These are phyloP conservation scores for Drosophila cardini DNA, from an alignment of 1,140 invertebrate genomes.

Conservation along the genomic window DNA sequence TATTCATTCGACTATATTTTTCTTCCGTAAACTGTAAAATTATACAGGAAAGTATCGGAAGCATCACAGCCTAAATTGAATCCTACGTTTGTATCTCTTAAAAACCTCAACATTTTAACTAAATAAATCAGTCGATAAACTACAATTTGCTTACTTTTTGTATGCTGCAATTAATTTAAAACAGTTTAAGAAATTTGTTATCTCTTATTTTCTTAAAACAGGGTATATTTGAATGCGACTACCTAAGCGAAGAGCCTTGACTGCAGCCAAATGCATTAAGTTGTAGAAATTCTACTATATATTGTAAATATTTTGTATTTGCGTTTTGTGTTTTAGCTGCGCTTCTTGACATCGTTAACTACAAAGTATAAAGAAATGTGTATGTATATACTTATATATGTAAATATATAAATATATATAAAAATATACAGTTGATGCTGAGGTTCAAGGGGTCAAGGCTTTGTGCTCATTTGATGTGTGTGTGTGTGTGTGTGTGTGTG, in stretches of 20 bases:
- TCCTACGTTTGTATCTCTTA: too few relatives aligned
- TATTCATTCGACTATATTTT: too few relatives aligned
- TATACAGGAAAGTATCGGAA: too few relatives aligned
- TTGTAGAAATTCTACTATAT: slow-evolving; percentile 16
- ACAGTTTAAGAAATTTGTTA: too few relatives aligned
- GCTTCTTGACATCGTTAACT: slow-evolving; percentile 54
- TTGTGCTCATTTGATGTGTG: slow-evolving; percentile 43
- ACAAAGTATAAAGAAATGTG: slow-evolving; percentile 3
- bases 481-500: slow-evolving; percentile 22
- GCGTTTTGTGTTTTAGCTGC: slow-evolving; percentile 40
- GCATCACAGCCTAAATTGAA: too few relatives aligned
- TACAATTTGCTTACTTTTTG: too few relatives aligned
- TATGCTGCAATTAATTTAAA: too few relatives aligned
- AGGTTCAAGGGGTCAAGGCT: slow-evolving; percentile 52
- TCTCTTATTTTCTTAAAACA: too few relatives aligned
- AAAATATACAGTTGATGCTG: slow-evolving; percentile 5
- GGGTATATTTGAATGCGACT: slow-evolving; percentile 16
- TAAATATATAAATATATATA: slow-evolving; percentile 3
- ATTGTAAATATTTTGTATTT: slow-evolving; percentile 45
- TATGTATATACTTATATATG: slow-evolving; percentile 4
- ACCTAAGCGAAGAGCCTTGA: background rate
- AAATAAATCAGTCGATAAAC: too few relatives aligned
- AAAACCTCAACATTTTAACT: too few relatives aligned
- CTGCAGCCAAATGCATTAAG: slow-evolving; percentile 38
- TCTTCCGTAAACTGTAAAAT: too few relatives aligned